phyloP scores from a whole-genome alignment of 2,888 invertebrate genomes.

The Drosophila fulvimacula region DNA sequence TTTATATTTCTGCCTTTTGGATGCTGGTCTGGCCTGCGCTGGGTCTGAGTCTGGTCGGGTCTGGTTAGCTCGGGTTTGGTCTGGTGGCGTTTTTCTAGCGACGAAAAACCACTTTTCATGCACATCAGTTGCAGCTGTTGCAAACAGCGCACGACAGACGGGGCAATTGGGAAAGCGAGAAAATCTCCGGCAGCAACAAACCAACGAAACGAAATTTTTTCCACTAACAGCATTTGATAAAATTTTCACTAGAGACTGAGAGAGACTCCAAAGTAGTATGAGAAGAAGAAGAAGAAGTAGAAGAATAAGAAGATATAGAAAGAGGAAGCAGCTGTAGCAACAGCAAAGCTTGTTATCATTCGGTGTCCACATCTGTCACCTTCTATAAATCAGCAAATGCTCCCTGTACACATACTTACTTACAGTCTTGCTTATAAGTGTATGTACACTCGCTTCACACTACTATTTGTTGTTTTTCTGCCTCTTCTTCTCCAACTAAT shows the following conservation, averaged over 20 bases:
- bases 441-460: too few relatives aligned
- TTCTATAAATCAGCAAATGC: constrained; percentile 75
- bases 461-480: constrained; percentile 37
- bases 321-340: background rate
- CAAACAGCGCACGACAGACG: constrained; percentile 28
- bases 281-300: background rate
- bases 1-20: constrained; percentile 2
- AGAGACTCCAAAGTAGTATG: background rate
- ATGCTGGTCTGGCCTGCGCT: background rate
- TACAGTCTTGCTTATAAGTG: constrained; percentile 37
- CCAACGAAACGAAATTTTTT: constrained; percentile 64
- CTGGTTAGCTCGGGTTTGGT: background rate
- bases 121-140: constrained; percentile 80
- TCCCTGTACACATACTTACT: constrained; percentile 22
- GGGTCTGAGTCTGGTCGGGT: background rate
- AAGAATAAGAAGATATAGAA: background rate
- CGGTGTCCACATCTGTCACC: constrained; percentile 78
- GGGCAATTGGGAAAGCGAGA: constrained; percentile 37
- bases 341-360: constrained; percentile 74
- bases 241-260: constrained; percentile 24
- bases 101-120: constrained; percentile 79
- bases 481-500: constrained; percentile 56
- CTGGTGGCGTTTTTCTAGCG: constrained; percentile 43
- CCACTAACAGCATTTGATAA: constrained; percentile 55
- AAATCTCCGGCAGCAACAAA: constrained; percentile 64